A percentile compares a stretch with the other conserved stretches of the same genome.
These are phyloP conservation scores for Mythimna albipuncta DNA, from an alignment of 2,888 invertebrate species.

Conservation along the genomic window DNA sequence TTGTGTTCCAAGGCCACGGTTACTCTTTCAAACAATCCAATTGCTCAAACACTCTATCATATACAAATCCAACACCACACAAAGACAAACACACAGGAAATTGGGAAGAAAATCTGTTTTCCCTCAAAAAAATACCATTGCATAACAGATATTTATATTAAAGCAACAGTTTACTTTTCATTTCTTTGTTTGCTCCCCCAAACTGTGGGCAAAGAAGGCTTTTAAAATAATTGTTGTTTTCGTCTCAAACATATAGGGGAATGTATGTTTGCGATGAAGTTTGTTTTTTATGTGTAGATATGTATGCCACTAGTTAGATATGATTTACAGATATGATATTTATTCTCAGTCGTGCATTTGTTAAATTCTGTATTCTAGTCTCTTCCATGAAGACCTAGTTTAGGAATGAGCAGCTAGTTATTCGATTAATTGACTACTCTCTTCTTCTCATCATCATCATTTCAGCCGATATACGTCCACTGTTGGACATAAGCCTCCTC, in stretches of 20 bases:
- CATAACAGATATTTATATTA: slow-evolving; percentile 10
- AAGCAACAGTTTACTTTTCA: slow-evolving; percentile 46
- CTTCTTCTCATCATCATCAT: no score
- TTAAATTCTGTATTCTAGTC: no score
- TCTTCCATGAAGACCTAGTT: no score
- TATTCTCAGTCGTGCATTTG: no score
- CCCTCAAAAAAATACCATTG: slow-evolving; percentile 7
- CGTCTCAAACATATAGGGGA: not conserved
- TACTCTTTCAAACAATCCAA: no score
- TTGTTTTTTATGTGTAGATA: slow-evolving; percentile 6
- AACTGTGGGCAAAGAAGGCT: slow-evolving; percentile 40
- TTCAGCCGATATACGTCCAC: no score
- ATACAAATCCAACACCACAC: not conserved
- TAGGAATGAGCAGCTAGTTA: no score
- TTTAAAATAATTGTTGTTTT: slow-evolving; percentile 56
- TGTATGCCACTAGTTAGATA: no score
- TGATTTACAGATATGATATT: no score
- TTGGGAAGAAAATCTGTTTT: not conserved
- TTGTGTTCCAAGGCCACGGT: no score
- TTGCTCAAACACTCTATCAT: not conserved
- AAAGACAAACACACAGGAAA: slow-evolving; percentile 8
- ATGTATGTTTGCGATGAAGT: slow-evolving; percentile 17
- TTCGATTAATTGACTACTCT: no score
- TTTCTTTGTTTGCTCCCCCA: slow-evolving; percentile 44
- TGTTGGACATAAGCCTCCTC: no score